These are phyloP conservation scores for Petrolisthes cinctipes DNA, from an alignment of 2,888 invertebrate genomes.

Conservation along the genomic window DNA sequence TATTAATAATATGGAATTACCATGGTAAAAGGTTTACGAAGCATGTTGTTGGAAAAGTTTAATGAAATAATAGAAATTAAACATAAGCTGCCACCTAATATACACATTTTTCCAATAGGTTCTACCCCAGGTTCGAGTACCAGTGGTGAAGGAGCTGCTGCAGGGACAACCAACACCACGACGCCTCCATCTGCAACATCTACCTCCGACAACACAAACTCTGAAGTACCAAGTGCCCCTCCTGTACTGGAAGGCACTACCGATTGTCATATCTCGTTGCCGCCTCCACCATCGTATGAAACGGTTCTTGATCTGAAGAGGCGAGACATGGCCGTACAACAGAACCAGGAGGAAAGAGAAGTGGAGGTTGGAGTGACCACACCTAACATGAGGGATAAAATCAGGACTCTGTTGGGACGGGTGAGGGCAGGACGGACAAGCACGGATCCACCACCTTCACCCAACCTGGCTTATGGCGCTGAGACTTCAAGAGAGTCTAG, in stretches of 20 bases:
- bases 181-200: background rate
- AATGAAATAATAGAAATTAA: too few species aligned
- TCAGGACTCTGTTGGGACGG: constrained; percentile 33
- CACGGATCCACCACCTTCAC: background rate
- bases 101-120: too few species aligned
- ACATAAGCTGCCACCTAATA: too few species aligned
- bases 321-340: constrained; percentile 9
- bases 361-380: background rate
- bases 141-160: background rate
- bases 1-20: too few species aligned
- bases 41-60: too few species aligned
- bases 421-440: background rate
- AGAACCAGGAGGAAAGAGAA: background rate
- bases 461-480: background rate
- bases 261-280: constrained; percentile 1
- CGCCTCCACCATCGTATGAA: constrained; percentile 45
- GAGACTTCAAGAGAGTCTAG: constrained; percentile 17
- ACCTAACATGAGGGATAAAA: constrained; percentile 14
- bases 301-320: constrained; percentile 48
- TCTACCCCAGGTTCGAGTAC: background rate
- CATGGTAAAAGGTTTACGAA: too few species aligned
- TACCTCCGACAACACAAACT: background rate
- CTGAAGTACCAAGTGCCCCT: background rate
- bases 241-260: too few species aligned
- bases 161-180: background rate